These are phyloP conservation scores for Sminthopsis crassicaudata DNA, from an alignment of 2,113 vertebrate genomes.

Conservation along the genomic window DNA sequence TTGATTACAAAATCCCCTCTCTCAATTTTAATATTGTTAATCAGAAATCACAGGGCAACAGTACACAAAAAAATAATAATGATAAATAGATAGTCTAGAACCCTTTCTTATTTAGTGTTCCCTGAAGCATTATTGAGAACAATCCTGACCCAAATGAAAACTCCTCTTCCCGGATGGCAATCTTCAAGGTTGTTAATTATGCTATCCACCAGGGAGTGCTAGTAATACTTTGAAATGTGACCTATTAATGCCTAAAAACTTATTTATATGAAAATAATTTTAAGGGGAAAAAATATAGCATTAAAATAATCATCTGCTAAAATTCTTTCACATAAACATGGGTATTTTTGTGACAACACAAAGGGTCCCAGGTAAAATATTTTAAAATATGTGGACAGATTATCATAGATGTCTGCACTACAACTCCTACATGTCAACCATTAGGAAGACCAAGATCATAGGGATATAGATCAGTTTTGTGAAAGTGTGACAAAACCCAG, in stretches of 20 bases:
- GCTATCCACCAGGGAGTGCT: neutral
- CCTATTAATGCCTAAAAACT: neutral
- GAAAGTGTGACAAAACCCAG: neutral
- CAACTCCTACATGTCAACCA: neutral
- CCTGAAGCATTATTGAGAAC: neutral
- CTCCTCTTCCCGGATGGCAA: neutral
- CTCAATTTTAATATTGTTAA: neutral
- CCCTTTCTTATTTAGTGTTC: neutral
- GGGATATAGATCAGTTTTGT: neutral
- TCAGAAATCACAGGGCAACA: neutral
- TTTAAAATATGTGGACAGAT: neutral
- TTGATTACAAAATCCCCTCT: neutral
- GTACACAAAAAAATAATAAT: too few relatives aligned
- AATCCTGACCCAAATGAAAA: neutral
- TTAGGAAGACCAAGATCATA: neutral
- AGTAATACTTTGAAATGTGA: neutral
- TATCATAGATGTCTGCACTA: neutral
- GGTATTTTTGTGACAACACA: neutral
- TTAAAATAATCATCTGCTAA: neutral
- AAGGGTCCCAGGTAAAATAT: neutral
- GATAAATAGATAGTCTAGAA: neutral
- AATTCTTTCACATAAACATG: neutral
- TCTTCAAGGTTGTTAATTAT: neutral
- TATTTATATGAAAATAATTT: neutral
- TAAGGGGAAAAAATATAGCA: neutral